phyloP scores from a whole-genome alignment of 1,140 invertebrate species.

The Neodiprion virginianus region DNA sequence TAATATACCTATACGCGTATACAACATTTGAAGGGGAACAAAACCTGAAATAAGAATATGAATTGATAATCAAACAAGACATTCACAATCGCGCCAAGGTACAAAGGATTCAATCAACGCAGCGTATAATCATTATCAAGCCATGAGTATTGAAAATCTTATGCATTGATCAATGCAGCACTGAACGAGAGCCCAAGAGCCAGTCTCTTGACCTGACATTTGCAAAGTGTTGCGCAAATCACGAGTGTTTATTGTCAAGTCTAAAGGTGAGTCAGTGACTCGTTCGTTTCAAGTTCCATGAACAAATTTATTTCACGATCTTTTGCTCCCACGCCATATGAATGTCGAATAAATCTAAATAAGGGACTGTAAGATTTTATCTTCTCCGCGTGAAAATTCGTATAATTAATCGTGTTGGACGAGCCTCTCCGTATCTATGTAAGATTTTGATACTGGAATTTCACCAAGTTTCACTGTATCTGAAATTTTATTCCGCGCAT shows the following conservation, averaged over 20 bases:
- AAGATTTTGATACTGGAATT: too few relatives aligned
- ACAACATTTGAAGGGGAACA: neutral
- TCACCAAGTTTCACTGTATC: too few relatives aligned
- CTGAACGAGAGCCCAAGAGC: neutral
- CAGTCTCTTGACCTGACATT: slow-evolving; percentile 7
- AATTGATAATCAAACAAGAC: neutral
- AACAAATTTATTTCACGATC: too few relatives aligned
- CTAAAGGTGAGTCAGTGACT: slow-evolving; percentile 5
- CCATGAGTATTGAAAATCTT: neutral
- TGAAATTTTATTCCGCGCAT: too few relatives aligned
- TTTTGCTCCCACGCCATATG: too few relatives aligned
- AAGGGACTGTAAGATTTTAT: too few relatives aligned
- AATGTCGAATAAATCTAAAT: too few relatives aligned
- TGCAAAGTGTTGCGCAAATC: neutral
- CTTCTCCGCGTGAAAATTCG: too few relatives aligned
- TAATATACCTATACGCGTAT: too few relatives aligned
- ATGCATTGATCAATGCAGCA: neutral
- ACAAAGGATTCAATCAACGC: neutral
- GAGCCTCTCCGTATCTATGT: too few relatives aligned
- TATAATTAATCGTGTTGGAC: too few relatives aligned
- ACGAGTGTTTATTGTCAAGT: neutral
- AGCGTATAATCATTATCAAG: neutral
- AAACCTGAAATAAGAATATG: neutral
- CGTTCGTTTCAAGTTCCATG: neutral
- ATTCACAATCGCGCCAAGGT: neutral